A percentile compares a stretch with the other conserved stretches of the same genome.
These are phyloP conservation scores for Synanthedon tipuliformis DNA, from an alignment of 2,888 invertebrate species.

Conservation along the genomic window DNA sequence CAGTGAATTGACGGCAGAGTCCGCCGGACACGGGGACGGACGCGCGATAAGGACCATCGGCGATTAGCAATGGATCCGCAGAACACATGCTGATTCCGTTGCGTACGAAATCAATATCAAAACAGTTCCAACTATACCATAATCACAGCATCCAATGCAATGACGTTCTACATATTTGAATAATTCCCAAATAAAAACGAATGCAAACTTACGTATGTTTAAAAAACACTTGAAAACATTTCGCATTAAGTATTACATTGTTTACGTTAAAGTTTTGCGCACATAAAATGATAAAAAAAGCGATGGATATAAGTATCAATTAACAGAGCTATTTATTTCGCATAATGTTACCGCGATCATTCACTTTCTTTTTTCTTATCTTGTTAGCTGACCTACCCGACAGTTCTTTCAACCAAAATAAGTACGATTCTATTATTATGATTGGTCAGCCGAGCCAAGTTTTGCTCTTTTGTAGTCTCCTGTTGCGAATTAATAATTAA, in stretches of 20 bases:
- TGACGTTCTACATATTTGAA: no score
- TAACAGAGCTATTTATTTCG: slow-evolving; percentile 47
- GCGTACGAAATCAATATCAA: background rate
- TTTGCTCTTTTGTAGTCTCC: no score
- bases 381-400: slow-evolving; percentile 37
- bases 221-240: slow-evolving; percentile 1
- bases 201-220: no score
- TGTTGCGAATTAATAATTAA: no score
- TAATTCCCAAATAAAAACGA: no score
- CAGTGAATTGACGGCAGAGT: slow-evolving; percentile 19
- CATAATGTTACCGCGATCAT: slow-evolving; percentile 38
- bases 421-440: no score
- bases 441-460: no score
- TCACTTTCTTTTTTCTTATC: slow-evolving; percentile 45
- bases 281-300: slow-evolving; percentile 31
- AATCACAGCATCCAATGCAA: background rate
- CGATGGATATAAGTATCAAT: slow-evolving; percentile 34
- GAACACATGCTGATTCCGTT: slow-evolving; percentile 16
- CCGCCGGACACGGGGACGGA: slow-evolving; percentile 49
- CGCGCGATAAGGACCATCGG: slow-evolving; percentile 56
- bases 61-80: slow-evolving; percentile 51
- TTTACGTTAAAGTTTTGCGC: slow-evolving; percentile 20
- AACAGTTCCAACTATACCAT: background rate
- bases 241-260: slow-evolving; percentile 6
- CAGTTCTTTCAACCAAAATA: slow-evolving; percentile 53